Conservation (phyloP, 2,797 vertebrate genomes). For the Psittacula echo region DNA sequence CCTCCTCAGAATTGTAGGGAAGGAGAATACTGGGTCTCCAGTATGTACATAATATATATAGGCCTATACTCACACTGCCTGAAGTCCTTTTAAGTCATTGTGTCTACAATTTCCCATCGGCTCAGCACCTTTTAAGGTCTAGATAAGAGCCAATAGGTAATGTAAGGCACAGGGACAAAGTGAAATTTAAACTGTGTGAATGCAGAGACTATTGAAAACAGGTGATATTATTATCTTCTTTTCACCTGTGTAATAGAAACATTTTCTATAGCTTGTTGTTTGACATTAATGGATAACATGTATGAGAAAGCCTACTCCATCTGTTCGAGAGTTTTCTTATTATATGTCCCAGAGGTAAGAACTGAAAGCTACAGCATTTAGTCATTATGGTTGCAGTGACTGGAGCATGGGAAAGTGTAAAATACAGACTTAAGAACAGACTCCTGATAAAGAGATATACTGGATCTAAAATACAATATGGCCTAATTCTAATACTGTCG, state of each 20-base stretch:
- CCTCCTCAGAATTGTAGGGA: background rate
- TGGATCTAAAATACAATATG: slow-evolving; percentile 38
- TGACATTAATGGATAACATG: slow-evolving; percentile 54
- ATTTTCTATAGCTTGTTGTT: slow-evolving; percentile 59
- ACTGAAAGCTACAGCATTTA: slow-evolving; percentile 32
- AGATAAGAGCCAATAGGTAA: background rate
- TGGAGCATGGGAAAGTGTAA: slow-evolving; percentile 7
- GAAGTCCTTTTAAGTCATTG: background rate
- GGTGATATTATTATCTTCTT: slow-evolving; percentile 36
- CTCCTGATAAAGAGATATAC: slow-evolving; percentile 47
- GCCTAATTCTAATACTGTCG: background rate
- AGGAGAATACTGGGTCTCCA: background rate
- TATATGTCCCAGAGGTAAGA: slow-evolving; percentile 37
- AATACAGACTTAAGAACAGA: slow-evolving; percentile 47
- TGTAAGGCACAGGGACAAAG: background rate
- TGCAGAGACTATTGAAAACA: slow-evolving; percentile 11
- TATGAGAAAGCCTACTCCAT: slow-evolving; percentile 31
- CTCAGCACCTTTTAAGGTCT: background rate
- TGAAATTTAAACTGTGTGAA: slow-evolving; percentile 37
- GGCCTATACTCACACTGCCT: background rate
- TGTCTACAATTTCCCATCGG: background rate
- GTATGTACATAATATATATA: background rate
- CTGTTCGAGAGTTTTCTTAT: slow-evolving; percentile 14
- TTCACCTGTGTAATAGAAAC: slow-evolving; percentile 46
- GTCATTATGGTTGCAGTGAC: slow-evolving; percentile 2